Percentiles rank a stretch among this genome's conserved stretches.
phyloP scores from a whole-genome alignment of 2,113 vertebrate genomes.

The Tenebrosternarchus preto region DNA sequence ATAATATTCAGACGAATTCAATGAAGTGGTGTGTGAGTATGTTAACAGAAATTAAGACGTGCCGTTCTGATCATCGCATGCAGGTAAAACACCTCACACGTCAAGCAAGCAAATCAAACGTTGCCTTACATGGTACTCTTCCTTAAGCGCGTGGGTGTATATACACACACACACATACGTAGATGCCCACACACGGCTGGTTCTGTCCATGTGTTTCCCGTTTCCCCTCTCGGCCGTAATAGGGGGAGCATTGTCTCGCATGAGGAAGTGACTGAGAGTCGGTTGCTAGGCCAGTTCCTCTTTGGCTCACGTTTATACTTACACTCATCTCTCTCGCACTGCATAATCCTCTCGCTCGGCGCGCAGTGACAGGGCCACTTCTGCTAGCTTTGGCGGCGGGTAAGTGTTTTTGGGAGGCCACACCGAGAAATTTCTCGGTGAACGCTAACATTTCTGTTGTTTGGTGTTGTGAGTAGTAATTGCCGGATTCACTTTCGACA shows the following conservation, averaged over 20 bases:
- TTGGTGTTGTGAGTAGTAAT: no score
- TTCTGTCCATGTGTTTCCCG: conserved; percentile 61
- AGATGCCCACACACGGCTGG: not conserved
- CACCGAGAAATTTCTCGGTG: no score
- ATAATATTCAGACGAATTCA: no score
- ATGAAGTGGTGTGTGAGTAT: no score
- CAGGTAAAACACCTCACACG: no score
- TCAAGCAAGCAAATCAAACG: not conserved
- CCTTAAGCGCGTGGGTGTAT: not conserved
- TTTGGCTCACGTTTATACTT: conserved; percentile 58
- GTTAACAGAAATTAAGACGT: no score
- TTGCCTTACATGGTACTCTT: conserved; percentile 8
- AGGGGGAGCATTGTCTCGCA: conserved; percentile 71
- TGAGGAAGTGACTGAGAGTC: conserved; percentile 67
- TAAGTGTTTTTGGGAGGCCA: not conserved
- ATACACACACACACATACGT: not conserved
- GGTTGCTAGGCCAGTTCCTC: conserved; percentile 65
- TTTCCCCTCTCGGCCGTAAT: conserved; percentile 55
- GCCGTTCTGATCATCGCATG: no score
- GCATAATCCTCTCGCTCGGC: not conserved
- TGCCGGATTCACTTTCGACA: no score
- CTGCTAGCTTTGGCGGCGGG: not conserved
- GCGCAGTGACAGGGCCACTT: not conserved
- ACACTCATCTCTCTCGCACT: not conserved
- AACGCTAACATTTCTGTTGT: no score